These are phyloP conservation scores for Callinectes sapidus DNA, from an alignment of 2,888 invertebrate genomes.

Conservation along the genomic window DNA sequence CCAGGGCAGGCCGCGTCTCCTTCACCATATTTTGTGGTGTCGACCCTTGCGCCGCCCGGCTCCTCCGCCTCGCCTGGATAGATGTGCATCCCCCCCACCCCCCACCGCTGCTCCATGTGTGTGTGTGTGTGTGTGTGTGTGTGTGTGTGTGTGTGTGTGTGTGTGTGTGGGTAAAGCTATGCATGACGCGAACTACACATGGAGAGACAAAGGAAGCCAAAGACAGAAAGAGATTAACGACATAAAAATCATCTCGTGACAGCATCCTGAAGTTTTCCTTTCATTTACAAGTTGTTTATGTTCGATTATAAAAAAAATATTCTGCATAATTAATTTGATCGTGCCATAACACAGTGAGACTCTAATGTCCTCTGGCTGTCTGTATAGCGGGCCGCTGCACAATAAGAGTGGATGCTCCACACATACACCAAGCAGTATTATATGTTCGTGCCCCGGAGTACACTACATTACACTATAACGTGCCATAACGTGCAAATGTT, in stretches of 20 bases:
- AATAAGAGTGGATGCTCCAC: not conserved
- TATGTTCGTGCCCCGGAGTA: not conserved
- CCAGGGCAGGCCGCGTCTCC: conserved; percentile 23
- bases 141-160: not conserved
- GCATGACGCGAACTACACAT: not conserved
- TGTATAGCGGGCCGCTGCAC: not conserved
- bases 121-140: conserved; percentile 18
- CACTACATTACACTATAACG: not conserved
- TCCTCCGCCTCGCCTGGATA: not conserved
- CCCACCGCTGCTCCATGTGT: not conserved
- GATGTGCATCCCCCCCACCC: conserved; percentile 3
- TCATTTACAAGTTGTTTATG: not conserved
- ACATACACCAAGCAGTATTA: not conserved
- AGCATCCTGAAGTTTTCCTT: not conserved
- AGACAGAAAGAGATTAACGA: not conserved
- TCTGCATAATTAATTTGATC: not conserved
- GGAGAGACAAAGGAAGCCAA: not conserved
- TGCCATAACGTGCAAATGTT: not conserved
- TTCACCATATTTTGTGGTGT: conserved; percentile 28
- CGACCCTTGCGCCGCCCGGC: conserved; percentile 2
- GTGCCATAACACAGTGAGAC: not conserved
- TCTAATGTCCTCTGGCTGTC: not conserved
- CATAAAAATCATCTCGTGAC: not conserved
- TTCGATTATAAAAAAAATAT: not conserved
- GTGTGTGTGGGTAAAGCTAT: not conserved